Conservation (phyloP, 92 coral and sea anemone species). For the Nematostella vectensis region DNA sequence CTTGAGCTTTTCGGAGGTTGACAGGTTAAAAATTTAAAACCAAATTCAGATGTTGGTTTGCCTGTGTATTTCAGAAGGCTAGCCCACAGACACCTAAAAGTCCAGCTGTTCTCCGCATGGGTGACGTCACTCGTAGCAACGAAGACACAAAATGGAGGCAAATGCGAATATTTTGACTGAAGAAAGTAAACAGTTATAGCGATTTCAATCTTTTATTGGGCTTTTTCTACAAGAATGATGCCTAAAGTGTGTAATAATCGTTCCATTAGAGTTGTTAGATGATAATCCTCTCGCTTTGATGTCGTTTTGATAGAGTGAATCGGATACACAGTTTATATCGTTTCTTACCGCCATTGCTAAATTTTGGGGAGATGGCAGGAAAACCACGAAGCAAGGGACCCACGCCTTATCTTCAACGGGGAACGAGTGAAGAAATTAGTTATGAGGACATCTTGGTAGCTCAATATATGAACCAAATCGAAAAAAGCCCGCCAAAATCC, state of each 20-base stretch:
- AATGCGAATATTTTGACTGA: slow-evolving; percentile 6
- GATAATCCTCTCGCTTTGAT: too few species aligned
- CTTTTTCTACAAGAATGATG: neutral
- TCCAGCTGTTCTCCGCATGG: too few species aligned
- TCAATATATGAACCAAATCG: slow-evolving; percentile 75
- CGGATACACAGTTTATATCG: too few species aligned
- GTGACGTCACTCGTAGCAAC: slow-evolving; percentile 87
- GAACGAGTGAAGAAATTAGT: slow-evolving; percentile 66
- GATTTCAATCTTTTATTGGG: neutral
- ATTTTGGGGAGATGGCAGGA: slow-evolving; percentile 63
- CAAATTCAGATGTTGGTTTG: too few species aligned
- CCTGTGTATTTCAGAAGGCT: too few species aligned
- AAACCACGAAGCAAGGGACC: slow-evolving; percentile 39
- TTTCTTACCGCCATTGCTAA: too few species aligned
- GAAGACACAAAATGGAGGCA: slow-evolving; percentile 34
- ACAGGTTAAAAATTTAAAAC: too few species aligned
- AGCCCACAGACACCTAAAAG: too few species aligned
- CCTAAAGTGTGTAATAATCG: too few species aligned
- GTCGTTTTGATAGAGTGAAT: too few species aligned
- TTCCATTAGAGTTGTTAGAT: neutral
- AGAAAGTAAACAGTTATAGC: neutral
- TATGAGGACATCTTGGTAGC: slow-evolving; percentile 77
- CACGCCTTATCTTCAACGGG: slow-evolving; percentile 60
- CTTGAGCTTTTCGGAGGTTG: too few species aligned
- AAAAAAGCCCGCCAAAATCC: slow-evolving; percentile 42